phyloP scores from a whole-genome alignment of 1,140 invertebrate species.

The Magallana angulata region DNA sequence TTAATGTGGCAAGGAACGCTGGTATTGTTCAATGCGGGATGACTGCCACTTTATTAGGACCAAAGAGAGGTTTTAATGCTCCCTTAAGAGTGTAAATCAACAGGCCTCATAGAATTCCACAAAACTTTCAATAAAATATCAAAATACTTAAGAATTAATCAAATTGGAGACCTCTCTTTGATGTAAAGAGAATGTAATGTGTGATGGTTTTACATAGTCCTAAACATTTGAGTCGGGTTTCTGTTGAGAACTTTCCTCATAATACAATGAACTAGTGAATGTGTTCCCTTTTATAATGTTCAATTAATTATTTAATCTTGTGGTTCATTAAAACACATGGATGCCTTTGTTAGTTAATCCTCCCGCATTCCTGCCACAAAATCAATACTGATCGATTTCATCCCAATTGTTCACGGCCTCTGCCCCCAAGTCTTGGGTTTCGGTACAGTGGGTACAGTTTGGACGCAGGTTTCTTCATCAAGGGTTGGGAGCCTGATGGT shows the following conservation, averaged over 20 bases:
- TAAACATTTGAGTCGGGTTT: background rate
- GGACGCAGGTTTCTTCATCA: background rate
- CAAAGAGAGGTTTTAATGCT: conserved; percentile 23
- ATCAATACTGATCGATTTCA: conserved; percentile 22
- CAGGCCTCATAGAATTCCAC: background rate
- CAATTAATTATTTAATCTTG: conserved; percentile 4
- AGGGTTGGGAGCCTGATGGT: background rate
- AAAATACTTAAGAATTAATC: conserved; percentile 34
- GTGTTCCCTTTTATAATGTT: background rate
- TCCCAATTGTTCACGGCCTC: background rate
- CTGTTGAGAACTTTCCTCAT: background rate
- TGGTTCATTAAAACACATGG: background rate
- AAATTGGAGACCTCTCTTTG: conserved; percentile 13
- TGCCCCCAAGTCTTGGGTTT: background rate
- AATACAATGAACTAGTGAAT: background rate
- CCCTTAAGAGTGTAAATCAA: conserved; percentile 18
- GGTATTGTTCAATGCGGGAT: background rate
- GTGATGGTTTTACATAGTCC: background rate
- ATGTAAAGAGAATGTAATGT: conserved; percentile 1
- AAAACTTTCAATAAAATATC: conserved; percentile 37
- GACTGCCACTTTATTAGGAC: background rate
- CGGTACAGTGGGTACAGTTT: background rate
- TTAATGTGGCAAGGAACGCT: conserved; percentile 22
- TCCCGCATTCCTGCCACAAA: background rate
- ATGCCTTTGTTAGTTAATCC: background rate